Base-by-base conservation (phyloP, 2,888 invertebrate genomes). In the Eurois occulta region DNA sequence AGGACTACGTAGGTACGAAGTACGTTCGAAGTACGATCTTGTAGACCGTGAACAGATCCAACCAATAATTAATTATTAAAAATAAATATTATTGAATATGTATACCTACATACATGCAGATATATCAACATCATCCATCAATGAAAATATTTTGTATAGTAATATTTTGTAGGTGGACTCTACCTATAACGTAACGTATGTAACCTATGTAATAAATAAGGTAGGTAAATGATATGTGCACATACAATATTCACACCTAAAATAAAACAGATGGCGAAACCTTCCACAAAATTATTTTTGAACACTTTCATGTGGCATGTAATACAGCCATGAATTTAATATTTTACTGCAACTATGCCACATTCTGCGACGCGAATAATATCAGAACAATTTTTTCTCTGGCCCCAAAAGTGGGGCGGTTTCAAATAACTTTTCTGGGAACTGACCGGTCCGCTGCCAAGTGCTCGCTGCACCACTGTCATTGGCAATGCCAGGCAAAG, bases 351-450 rank as follows among this genome's bases (percentile, higher is more conserved):
- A 75, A 74, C 58, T 84, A 82, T 78, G 79, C 75, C 67, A 77
- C 74, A 85, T 86, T 86, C 80, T 77, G 82, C 75, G 85, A 78
- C 87, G 81, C 80, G 80, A 89, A 88, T 89, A 92, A 91, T 93
- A 91, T 89, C 88, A 92, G 91, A 92, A 91, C 93, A 91, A 92
- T 93, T 93, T 93, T 93, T 93, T 92, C 89, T 86, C 83, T 85
- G 90, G 89, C 89, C 85, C 87, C 91, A 92, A 92, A 95, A 93
- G 90, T 95, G 93, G 96, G 95, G 87, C 96, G 94, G 89, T 94
- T 96, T 95, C 96, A 96, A 96, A 96, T 95, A 95, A 95, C 95
- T 93, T 95, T 96, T 96, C 96, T 92, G 88, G 91, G 96, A 96
- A 96, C 88, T 84, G 90, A 82, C 83, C 87, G 91, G 81, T 88